Base-by-base conservation (phyloP, 2,888 invertebrate species). In the Adelognathus sp. region DNA sequence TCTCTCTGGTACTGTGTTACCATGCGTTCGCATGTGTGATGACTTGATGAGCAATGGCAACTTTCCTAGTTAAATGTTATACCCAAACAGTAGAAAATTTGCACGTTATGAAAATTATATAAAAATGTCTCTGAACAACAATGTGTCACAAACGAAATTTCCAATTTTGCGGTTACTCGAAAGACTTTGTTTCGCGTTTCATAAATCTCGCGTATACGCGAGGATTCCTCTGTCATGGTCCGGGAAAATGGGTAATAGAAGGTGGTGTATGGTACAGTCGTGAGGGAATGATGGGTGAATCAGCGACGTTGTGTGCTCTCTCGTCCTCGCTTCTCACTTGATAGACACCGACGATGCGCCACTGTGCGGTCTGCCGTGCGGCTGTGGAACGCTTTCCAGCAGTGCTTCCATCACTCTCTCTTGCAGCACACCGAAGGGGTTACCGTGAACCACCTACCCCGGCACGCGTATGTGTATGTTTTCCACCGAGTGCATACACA, bases 301-400 rank as follows among this genome's bases (percentile, higher is more conserved):
- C 64, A 64, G 16, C 36, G 21, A 33, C 5, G 60, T 69, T 46
- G 46, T 50, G 50, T 56, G 44, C n/a, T 66, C 50, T 33, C 27
- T 52, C 18, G 41, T 21, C 46, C 50, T 50, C 50, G 24, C 21
- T 11, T 46, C 16, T 18, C 21, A 41, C 39, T 14, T 50, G 46
- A 60, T 41, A 66, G 31, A 64, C 75, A 66, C 73, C 82, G 77
- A 75, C 76, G 78, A 76, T 82, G 77, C 80, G 78, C 80, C 82
- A 82, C 81, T 78, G 76, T 81, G 80, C 74, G 81, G 79, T 80
- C 61, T 69, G 69, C 52, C 69, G 70, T 79, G 70, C 41, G 66
- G 63, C 64, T 52, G 41, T 64, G 70, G 64, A 70, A 69, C 60
- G 52, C 52, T 74, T 60, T 74, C 9, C 58, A 41, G 66, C 18